phyloP scores from a whole-genome alignment of 2,888 invertebrate species.

The Diachrysia chrysitis region DNA sequence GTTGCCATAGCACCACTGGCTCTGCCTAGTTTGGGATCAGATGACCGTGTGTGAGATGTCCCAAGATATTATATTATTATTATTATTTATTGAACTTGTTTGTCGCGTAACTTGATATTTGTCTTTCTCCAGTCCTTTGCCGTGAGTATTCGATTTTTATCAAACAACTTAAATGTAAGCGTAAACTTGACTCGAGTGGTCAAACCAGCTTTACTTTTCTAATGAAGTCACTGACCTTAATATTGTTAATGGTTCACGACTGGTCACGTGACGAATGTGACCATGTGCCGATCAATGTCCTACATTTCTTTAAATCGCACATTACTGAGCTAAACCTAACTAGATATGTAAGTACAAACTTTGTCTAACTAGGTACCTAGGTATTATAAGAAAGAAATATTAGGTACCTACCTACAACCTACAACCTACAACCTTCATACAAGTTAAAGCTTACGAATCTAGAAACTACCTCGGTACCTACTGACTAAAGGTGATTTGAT shows the following conservation, averaged over 20 bases:
- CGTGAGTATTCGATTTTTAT: neutral
- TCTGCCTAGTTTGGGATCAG: too few species aligned
- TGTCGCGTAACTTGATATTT: neutral
- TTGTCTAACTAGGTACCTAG: neutral
- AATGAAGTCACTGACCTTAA: slow-evolving; percentile 56
- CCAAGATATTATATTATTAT: too few species aligned
- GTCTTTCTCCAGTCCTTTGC: neutral
- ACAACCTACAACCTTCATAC: too few species aligned
- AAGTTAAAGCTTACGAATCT: too few species aligned
- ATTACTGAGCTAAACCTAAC: neutral
- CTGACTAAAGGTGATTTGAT: neutral
- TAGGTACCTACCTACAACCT: too few species aligned
- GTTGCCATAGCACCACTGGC: too few species aligned
- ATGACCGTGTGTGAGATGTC: too few species aligned
- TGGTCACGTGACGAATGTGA: slow-evolving; percentile 7
- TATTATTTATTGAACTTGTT: too few species aligned
- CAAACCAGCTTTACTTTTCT: slow-evolving; percentile 41
- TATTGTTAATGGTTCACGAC: slow-evolving; percentile 28
- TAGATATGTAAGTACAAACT: neutral
- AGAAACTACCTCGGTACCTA: neutral
- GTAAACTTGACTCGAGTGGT: slow-evolving; percentile 8
- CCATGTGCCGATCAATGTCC: slow-evolving; percentile 17
- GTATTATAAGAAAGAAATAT: too few species aligned
- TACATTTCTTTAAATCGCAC: neutral
- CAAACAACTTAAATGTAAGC: neutral